Base-by-base conservation (phyloP, 2,888 invertebrate species). In the Drosophila neutralis region DNA sequence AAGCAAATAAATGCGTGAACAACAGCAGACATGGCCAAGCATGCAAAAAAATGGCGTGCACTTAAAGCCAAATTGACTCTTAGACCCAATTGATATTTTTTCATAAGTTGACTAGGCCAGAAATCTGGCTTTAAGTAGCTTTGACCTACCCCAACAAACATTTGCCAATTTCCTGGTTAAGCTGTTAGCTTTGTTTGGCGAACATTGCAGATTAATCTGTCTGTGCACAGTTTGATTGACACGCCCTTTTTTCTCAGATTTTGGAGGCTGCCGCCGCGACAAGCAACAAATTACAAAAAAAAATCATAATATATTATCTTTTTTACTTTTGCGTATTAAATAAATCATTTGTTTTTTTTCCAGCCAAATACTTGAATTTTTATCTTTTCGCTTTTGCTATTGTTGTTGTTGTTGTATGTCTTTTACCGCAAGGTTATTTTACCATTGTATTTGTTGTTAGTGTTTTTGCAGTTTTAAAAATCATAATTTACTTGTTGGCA, bases 401-500 rank as follows among this genome's bases (percentile, higher is more conserved):
- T 63, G 29, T 66, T 68, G 51, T 62, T 54, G 45, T 48, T 63
- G 73, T 49, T 61, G 61, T 84, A 69, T 76, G 73, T 90, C 87
- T 90, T 80, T 86, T 80, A 80, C 72, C 76, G 68, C 90, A 87
- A 90, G 87, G 90, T 89, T 79, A 76, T 78, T 62, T 83, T 54
- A 8, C 62, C 24, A 53, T 68, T 73, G 63, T 45, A 24, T 24
- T 8, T 60, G 35, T n/a, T 70, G 45, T 54, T 51, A 38, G 61
- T 58, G 57, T 58, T 74, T 66, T 36, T 53, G 45, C 29, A 48
- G 11, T 35, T 64, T 56, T 31, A 63, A 69, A 77, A 82, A 78
- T 82, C 87, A 83, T 89, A 89, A 89, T 86, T 89, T 89, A 89
- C 74, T 87, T 89, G 89, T 89, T 82, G 85, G 85, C 79, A 89